These are phyloP conservation scores for Apis dorsata DNA, from an alignment of 1,140 invertebrate species.

Conservation along the genomic window DNA sequence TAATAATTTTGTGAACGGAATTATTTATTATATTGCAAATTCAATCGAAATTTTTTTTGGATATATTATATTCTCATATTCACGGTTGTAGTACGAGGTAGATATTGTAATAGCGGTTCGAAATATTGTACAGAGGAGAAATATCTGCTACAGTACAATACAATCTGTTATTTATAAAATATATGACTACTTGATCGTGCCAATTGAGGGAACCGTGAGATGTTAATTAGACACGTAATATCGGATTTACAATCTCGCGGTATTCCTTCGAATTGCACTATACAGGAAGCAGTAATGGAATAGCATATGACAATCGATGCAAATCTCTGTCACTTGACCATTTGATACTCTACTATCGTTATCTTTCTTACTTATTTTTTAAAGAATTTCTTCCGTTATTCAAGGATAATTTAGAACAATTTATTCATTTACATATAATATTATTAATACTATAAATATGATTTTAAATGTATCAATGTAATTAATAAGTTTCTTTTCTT, in stretches of 20 bases:
- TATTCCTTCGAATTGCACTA: slow-evolving; percentile 5
- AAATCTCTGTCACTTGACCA: neutral
- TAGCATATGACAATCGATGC: slow-evolving; percentile 5
- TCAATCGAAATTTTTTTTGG: too few relatives aligned
- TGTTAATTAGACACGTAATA: slow-evolving; percentile 30
- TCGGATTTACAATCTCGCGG: slow-evolving; percentile 15
- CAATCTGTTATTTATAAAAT: neutral
- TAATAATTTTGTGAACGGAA: too few relatives aligned
- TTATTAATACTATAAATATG: too few relatives aligned
- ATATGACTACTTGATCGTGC: neutral
- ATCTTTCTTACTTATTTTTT: neutral
- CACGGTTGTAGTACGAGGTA: too few relatives aligned
- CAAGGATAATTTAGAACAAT: too few relatives aligned
- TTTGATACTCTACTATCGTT: neutral
- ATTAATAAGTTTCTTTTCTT: neutral
- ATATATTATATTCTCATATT: too few relatives aligned
- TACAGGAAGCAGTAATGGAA: slow-evolving; percentile 6
- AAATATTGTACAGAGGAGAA: too few relatives aligned
- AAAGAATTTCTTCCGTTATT: neutral
- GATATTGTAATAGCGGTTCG: too few relatives aligned
- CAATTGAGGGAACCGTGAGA: slow-evolving; percentile 4
- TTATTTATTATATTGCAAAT: too few relatives aligned
- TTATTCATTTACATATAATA: too few relatives aligned
- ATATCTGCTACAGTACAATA: too few relatives aligned
- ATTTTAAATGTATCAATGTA: too few relatives aligned